Conservation (phyloP, 2,888 invertebrate genomes). For the Pheosia gnoma region DNA sequence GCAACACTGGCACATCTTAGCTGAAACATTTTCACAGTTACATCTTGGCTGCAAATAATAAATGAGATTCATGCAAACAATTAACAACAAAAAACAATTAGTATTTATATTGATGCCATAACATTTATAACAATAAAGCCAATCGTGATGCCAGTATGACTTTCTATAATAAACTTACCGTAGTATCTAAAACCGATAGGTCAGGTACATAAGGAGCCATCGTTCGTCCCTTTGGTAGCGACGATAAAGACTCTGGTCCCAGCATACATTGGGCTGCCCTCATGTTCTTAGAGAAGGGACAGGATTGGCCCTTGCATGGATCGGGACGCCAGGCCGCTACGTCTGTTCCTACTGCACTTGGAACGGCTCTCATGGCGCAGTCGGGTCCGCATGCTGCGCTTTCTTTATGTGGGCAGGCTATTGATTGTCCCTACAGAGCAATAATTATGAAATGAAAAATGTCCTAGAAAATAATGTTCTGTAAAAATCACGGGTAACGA, state of each 20-base stretch:
- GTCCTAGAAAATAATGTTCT: neutral
- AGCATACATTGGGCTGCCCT: conserved; percentile 69
- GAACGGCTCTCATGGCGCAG: conserved; percentile 46
- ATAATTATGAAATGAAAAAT: neutral
- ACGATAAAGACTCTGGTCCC: conserved; percentile 51
- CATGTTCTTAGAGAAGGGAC: conserved; percentile 60
- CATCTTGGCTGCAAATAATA: conserved; percentile 40
- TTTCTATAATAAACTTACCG: conserved; percentile 30
- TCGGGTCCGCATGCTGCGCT: conserved; percentile 52
- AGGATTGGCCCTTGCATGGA: conserved; percentile 53
- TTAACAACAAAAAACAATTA: too few species aligned
- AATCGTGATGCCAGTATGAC: neutral
- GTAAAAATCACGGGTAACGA: neutral
- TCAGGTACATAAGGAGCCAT: conserved; percentile 31
- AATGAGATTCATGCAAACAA: neutral
- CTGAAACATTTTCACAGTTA: conserved; percentile 35
- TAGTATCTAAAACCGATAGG: conserved; percentile 20
- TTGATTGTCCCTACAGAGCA: conserved; percentile 36
- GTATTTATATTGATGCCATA: too few species aligned
- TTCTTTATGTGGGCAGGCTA: conserved; percentile 51
- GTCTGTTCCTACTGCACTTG: conserved; percentile 40
- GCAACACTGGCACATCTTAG: conserved; percentile 40
- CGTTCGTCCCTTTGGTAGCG: conserved; percentile 16
- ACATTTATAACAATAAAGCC: too few species aligned
- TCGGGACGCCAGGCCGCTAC: conserved; percentile 45